A percentile compares a stretch with the other conserved stretches of the same genome.
phyloP scores from a whole-genome alignment of 2,797 vertebrate species.

The Myoxocephalus aenaeus region DNA sequence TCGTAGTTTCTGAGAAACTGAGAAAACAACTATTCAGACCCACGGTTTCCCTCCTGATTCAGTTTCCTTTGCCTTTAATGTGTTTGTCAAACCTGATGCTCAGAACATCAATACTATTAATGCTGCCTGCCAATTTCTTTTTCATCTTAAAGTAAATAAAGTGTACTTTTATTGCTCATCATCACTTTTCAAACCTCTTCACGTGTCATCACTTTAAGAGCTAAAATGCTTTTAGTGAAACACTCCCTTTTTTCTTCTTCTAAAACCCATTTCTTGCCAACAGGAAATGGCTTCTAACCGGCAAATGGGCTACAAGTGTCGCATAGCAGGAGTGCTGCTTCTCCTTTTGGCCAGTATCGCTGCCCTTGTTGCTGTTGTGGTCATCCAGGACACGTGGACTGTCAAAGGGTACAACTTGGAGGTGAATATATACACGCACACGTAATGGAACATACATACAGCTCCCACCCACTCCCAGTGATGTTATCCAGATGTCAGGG shows the following conservation, averaged over 20 bases:
- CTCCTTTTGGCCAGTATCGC: conserved; percentile 88
- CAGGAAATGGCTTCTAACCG: conserved; percentile 75
- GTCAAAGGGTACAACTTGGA: conserved; percentile 84
- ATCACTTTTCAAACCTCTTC: conserved; percentile 34
- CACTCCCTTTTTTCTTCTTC: conserved; percentile 3
- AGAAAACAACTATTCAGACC: background rate
- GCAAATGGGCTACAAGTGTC: conserved; percentile 84
- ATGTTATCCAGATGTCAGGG: conserved; percentile 22
- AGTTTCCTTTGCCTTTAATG: background rate
- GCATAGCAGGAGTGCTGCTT: conserved; percentile 80
- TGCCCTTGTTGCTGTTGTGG: conserved; percentile 88
- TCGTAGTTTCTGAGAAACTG: background rate
- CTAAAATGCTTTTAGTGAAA: conserved; percentile 52
- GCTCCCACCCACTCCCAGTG: background rate
- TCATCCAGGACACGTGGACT: conserved; percentile 88
- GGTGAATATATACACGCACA: conserved; percentile 78
- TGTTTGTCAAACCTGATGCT: background rate
- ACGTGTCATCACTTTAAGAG: conserved; percentile 30
- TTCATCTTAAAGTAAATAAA: conserved; percentile 12
- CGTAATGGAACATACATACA: background rate
- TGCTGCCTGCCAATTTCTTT: background rate
- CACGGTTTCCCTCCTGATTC: background rate
- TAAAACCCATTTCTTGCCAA: conserved; percentile 29
- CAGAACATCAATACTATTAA: background rate
- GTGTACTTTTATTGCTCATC: conserved; percentile 21